Percentiles rank a stretch among this genome's conserved stretches.
Conservation (phyloP, 1,140 invertebrate genomes). For the Rhagoletis pomonella region DNA sequence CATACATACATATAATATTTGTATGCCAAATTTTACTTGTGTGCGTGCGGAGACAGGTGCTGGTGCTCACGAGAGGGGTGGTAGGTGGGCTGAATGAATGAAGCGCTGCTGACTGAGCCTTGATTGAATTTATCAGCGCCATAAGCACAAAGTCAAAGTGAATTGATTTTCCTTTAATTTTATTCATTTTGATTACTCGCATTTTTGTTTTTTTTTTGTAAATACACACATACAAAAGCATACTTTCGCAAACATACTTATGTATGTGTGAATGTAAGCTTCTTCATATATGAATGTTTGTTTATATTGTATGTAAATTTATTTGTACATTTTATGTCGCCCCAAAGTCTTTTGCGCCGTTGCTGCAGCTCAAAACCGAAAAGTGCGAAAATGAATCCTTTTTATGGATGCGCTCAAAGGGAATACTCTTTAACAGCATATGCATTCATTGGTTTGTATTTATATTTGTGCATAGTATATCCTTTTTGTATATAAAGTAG, state of each 20-base stretch:
- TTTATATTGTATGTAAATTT: neutral
- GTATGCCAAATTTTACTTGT: neutral
- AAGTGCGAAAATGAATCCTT: conserved; percentile 61
- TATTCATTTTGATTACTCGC: conserved; percentile 66
- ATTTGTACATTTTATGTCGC: neutral
- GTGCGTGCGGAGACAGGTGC: neutral
- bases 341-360: conserved; percentile 19
- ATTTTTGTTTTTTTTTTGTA: conserved; percentile 60
- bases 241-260: conserved; percentile 2
- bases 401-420: conserved; percentile 63
- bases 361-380: conserved; percentile 58
- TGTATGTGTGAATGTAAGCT: neutral
- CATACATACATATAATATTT: too few species aligned
- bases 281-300: neutral
- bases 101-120: neutral
- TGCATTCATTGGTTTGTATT: neutral
- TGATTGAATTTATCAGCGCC: conserved; percentile 53
- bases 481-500: conserved; percentile 62
- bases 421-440: conserved; percentile 58
- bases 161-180: conserved; percentile 63
- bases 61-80: neutral
- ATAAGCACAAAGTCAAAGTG: conserved; percentile 54
- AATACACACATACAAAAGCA: neutral
- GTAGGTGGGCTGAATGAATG: too few species aligned
- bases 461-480: neutral